Conservation (phyloP, 2,797 vertebrate genomes). For the Alectoris magna region DNA sequence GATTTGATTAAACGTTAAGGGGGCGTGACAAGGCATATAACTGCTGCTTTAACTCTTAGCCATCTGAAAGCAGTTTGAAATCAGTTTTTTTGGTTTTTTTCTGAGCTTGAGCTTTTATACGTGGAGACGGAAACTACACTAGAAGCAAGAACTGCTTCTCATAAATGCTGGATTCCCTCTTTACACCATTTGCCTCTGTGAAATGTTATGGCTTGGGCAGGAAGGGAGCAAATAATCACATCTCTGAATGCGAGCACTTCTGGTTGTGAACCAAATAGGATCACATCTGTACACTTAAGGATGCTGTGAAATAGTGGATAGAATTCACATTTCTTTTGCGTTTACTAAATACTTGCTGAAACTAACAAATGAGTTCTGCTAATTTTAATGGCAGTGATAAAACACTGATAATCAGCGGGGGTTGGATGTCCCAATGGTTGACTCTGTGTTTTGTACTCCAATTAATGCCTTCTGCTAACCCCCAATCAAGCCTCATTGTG, state of each 20-base stretch:
- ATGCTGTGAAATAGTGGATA: not conserved
- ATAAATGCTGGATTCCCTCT: not conserved
- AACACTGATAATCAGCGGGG: not conserved
- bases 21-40: not conserved
- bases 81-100: not conserved
- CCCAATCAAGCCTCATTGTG: fast-evolving
- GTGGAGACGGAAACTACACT: not conserved
- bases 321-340: not conserved
- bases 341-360: not conserved
- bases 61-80: not conserved
- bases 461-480: not conserved
- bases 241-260: not conserved
- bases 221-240: fast-evolving
- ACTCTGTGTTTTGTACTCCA: not conserved
- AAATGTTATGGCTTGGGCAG: not conserved
- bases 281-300: not conserved
- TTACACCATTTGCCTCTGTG: not conserved
- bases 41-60: not conserved
- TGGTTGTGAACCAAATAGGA: not conserved
- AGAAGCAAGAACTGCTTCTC: not conserved
- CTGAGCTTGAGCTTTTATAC: not conserved
- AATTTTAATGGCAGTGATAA: not conserved
- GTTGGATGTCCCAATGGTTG: fast-evolving
- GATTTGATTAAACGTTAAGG: not conserved
- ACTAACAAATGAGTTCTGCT: not conserved